Base-by-base conservation (phyloP, 2,797 vertebrate species). In the Podargus strigoides region DNA sequence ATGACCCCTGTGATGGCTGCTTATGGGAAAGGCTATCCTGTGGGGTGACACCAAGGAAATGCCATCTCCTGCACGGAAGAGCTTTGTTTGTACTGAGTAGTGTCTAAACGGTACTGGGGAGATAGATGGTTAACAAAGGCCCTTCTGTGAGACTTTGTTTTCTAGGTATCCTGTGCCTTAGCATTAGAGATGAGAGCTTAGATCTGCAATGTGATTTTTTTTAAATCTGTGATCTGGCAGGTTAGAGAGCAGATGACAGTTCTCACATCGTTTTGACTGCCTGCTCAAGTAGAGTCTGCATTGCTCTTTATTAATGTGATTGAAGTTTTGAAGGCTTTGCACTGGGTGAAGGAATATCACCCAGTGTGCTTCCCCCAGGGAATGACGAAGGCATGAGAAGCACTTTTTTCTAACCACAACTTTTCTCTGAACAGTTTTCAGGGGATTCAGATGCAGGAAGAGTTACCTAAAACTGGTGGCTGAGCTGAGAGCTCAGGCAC, bases 351-450 rank as follows among this genome's bases (percentile, higher is more conserved):
- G 53, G 21, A 42, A 6, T 83, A 50, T 60, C 24, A 42, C 7
- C 16, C 10, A 5, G 8, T 62, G 22, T 39, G 12, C 46, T 76
- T 89, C 34, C 8, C 17, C 1, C 0, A 37, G 58, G 52, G 22
- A 84, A 36, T 24, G 49, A 30, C 36, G 52, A 69, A 76, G n/a
- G 6, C 39, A 26, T 4, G 5, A 64, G 9, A 11, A 68, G 4
- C 34, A 10, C 3, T 52, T 28, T 23, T 50, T 67, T 23, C 58
- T 94, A 73, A 94, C 64, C n/a, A 24, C 4, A 3, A 9, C 14
- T 76, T 90, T 83, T 77, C 32, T 82, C 19, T 93, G 32, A 62
- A 67, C 58, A 98, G 98, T 96, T 91, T 98, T 97, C 86, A 98
- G 96, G 60, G 89, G 95, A n/a, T 88, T 95, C 82, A 90, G 90